These are phyloP conservation scores for Heliothis peltigera DNA, from an alignment of 2,888 invertebrate species.

Conservation along the genomic window DNA sequence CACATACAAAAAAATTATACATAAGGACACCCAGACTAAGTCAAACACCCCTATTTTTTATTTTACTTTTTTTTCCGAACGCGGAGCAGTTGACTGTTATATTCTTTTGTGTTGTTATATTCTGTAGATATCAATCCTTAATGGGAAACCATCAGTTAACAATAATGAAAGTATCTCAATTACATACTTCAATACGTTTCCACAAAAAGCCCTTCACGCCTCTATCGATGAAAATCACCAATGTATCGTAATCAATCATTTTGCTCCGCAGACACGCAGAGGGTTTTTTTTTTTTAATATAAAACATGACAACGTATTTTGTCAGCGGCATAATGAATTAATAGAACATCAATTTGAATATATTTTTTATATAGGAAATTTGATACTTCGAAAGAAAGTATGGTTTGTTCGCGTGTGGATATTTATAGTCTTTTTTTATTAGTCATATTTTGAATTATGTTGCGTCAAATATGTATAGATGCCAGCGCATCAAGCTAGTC, in stretches of 20 bases:
- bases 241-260: slow-evolving; percentile 71
- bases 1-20: too few relatives aligned
- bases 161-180: slow-evolving; percentile 34
- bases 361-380: slow-evolving; percentile 14
- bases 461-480: too few relatives aligned
- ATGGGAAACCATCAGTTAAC: not conserved
- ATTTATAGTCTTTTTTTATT: not conserved
- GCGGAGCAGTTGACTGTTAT: too few relatives aligned
- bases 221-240: slow-evolving; percentile 21
- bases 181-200: slow-evolving; percentile 26
- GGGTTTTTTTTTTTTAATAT: slow-evolving; percentile 68
- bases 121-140: too few relatives aligned
- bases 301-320: slow-evolving; percentile 69
- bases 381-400: slow-evolving; percentile 17
- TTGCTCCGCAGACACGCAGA: slow-evolving; percentile 58
- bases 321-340: slow-evolving; percentile 56
- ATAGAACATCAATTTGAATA: slow-evolving; percentile 56
- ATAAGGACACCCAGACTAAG: too few relatives aligned
- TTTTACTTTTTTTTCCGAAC: too few relatives aligned
- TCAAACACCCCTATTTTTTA: too few relatives aligned
- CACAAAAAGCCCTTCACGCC: slow-evolving; percentile 36
- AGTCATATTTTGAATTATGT: too few relatives aligned
- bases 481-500: too few relatives aligned
- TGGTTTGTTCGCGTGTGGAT: not conserved
- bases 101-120: too few relatives aligned